A percentile compares a stretch with the other conserved stretches of the same genome.
Conservation (phyloP, 2,113 vertebrate species). For the Hystrix cristata region DNA sequence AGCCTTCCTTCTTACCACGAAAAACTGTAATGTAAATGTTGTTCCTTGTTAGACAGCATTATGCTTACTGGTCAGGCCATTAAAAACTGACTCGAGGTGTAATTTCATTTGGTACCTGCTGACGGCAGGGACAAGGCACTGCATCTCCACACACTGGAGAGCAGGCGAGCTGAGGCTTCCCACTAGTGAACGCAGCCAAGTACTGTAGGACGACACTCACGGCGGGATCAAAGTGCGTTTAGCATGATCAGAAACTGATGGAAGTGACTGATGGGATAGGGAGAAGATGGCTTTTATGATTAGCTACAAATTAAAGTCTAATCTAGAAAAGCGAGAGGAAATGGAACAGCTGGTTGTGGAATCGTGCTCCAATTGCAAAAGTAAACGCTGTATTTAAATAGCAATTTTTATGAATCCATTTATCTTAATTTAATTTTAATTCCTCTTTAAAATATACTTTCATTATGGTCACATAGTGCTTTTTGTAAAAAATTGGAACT, state of each 20-base stretch:
- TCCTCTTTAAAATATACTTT: constrained; percentile 87
- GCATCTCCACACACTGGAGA: constrained; percentile 22
- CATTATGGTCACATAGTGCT: constrained; percentile 85
- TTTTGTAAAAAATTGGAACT: constrained; percentile 75
- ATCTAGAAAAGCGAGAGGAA: constrained; percentile 83
- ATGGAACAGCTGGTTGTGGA: constrained; percentile 83
- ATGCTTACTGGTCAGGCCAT: not conserved
- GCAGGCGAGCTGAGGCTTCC: not conserved
- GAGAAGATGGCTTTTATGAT: constrained; percentile 67
- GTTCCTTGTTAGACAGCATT: not conserved
- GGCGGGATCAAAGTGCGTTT: constrained; percentile 63
- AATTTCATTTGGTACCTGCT: not conserved
- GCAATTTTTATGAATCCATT: constrained; percentile 87
- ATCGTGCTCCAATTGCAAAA: constrained; percentile 86
- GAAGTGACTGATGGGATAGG: not conserved
- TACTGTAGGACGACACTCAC: not conserved
- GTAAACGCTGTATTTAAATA: constrained; percentile 86
- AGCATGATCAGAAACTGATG: constrained; percentile 48
- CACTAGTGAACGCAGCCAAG: constrained; percentile 11
- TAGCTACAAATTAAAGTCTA: constrained; percentile 83
- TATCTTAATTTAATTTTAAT: constrained; percentile 86
- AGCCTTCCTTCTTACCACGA: not conserved
- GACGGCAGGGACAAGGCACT: not conserved
- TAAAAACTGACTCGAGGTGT: constrained; percentile 13
- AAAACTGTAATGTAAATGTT: not conserved